A percentile compares a stretch with the other conserved stretches of the same genome.
Evolutionary conservation across 2,113 vertebrate species (phyloP).

Genomic region (Chaetorhynchus papuensis): DNA sequence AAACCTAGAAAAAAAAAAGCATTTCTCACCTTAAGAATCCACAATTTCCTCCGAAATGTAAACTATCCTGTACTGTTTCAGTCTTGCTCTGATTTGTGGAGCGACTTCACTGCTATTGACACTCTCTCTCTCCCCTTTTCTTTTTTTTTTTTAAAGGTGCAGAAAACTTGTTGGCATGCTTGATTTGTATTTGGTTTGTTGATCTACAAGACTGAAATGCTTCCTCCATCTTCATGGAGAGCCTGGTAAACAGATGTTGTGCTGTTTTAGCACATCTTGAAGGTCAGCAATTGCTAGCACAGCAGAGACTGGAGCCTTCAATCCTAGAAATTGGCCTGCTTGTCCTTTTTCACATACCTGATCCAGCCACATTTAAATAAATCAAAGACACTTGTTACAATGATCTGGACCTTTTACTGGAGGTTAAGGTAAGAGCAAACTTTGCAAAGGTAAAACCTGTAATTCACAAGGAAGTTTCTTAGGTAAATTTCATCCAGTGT

Average conservation of each 20-base stretch:
- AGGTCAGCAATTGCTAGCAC: neutral
- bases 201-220: neutral
- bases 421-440: neutral
- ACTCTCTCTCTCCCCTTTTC: rapidly evolving
- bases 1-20: neutral
- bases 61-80: neutral
- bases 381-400: neutral
- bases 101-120: neutral
- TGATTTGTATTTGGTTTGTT: neutral
- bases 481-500: neutral
- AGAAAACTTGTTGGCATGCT: neutral
- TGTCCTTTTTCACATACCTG: neutral
- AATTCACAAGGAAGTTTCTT: neutral
- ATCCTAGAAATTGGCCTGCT: neutral
- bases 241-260: neutral
- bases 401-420: neutral
- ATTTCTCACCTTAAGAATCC: neutral
- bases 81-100: neutral
- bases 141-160: neutral
- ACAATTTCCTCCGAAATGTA: neutral
- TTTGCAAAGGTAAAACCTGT: neutral
- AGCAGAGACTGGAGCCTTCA: neutral
- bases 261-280: neutral
- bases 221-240: neutral
- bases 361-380: neutral